phyloP scores from a whole-genome alignment of 2,888 invertebrate species.

The Micoletzkya japonica region DNA sequence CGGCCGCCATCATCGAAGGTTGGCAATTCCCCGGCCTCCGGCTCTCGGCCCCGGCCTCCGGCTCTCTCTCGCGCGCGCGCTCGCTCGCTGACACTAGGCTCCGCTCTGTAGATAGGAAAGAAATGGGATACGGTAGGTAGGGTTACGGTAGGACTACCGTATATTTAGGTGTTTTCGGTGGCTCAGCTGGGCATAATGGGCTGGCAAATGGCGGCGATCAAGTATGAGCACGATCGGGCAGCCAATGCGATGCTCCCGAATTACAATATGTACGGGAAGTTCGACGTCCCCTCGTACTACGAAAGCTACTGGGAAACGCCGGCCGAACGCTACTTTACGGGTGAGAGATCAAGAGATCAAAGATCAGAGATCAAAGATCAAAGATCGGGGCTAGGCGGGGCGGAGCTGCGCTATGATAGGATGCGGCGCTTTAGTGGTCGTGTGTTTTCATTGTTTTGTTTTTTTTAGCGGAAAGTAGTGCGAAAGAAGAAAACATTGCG shows the following conservation, averaged over 20 bases:
- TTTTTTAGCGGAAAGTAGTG: too few relatives aligned
- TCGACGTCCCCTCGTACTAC: constrained; percentile 61
- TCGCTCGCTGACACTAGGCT: background rate
- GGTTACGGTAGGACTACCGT: background rate
- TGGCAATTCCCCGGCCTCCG: constrained; percentile 14
- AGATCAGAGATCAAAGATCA: too few relatives aligned
- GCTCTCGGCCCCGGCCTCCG: background rate
- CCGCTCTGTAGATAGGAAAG: background rate
- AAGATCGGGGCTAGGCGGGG: background rate
- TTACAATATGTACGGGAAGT: constrained; percentile 61
- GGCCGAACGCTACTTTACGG: constrained; percentile 53
- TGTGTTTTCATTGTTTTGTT: too few relatives aligned
- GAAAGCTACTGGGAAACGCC: constrained; percentile 62
- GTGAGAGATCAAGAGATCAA: constrained; percentile 35
- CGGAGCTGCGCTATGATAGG: background rate
- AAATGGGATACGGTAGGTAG: background rate
- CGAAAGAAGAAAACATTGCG: too few relatives aligned
- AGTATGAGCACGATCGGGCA: constrained; percentile 60
- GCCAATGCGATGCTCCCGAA: constrained; percentile 61
- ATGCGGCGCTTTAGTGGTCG: too few relatives aligned
- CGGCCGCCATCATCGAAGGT: constrained; percentile 60
- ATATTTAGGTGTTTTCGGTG: constrained; percentile 59
- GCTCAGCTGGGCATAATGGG: constrained; percentile 62
- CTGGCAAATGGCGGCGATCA: constrained; percentile 64
- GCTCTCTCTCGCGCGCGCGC: background rate